Conservation (phyloP, 1,140 invertebrate species). For the Protaetia brevitarsis region DNA sequence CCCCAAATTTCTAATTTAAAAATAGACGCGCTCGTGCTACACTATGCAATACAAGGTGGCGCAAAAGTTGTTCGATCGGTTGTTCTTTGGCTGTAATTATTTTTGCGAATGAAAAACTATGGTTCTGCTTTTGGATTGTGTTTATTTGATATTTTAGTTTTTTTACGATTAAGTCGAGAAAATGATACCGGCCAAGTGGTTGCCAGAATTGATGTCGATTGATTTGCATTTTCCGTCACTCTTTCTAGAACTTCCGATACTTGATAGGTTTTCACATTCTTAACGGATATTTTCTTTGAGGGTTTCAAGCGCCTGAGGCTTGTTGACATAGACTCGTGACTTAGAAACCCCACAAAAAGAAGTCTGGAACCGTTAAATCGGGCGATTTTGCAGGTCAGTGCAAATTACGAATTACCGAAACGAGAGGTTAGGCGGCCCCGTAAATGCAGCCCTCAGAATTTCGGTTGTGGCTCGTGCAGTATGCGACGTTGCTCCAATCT, state of each 20-base stretch:
- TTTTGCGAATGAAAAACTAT: no score
- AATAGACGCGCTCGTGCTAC: no score
- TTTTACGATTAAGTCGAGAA: no score
- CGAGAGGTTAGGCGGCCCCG: slow-evolving; percentile 34
- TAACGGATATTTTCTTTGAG: slow-evolving; percentile 40
- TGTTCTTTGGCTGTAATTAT: no score
- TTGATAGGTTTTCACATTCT: slow-evolving; percentile 28
- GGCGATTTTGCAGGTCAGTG: slow-evolving; percentile 41
- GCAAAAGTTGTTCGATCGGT: no score
- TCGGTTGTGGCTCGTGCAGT: no score
- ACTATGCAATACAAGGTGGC: no score
- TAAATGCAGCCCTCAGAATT: slow-evolving; percentile 32
- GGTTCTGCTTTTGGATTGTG: no score
- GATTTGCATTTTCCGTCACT: slow-evolving; percentile 24
- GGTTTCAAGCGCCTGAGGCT: slow-evolving; percentile 35
- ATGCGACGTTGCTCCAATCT: slow-evolving; percentile 49
- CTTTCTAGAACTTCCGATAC: slow-evolving; percentile 24
- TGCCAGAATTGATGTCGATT: slow-evolving; percentile 28
- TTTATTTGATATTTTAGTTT: no score
- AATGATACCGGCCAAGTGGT: slow-evolving; percentile 27
- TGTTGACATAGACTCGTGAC: slow-evolving; percentile 36
- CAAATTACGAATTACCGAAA: slow-evolving; percentile 38
- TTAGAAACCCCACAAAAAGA: slow-evolving; percentile 40
- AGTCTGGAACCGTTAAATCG: slow-evolving; percentile 45
- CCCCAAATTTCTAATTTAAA: no score